Base-by-base conservation (phyloP, 2,113 vertebrate species). In the Cyprinus carpio region DNA sequence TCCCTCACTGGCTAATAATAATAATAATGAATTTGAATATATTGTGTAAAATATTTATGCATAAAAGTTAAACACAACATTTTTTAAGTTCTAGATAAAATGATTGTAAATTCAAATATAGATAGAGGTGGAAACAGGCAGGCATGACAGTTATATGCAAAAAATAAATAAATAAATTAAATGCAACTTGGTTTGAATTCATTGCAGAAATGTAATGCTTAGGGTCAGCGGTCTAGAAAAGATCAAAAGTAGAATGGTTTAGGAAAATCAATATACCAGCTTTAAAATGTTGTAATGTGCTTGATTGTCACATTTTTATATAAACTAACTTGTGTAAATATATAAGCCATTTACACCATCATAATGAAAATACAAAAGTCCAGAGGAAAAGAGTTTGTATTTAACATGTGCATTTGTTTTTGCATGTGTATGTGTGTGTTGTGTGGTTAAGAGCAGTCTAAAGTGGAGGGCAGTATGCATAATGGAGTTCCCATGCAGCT, bases 401-500 rank as follows among this genome's bases (percentile, higher is more conserved):
- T 67, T 27, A 65, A n/a, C 78, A 77, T 72, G 62, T 81, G 71
- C 49, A 9, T 79, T 65, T 34, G 79, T 75, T 58, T 54, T n/a
- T 75, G 81, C 16, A 40, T 37, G 43, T 84, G n/a, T 49, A 46
- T 40, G 69, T 75, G 64, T 58, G 20, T 87, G 84, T 86, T 84
- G 83, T 54, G 37, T 71, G 75, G 75, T 75, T 89, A 75, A 81
- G 77, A 75, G 86, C 51, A 79, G 84, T 81, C 81, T 90, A 90
- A 92, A 93, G 90, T 92, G 87, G 89, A 85, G 88, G 89, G 69
- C 62, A 75, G 88, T 84, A 88, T 85, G 87, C 90, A 93, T 93
- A 92, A 93, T 92, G 89, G 93, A 93, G 89, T 72, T 90, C 90
- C 90, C 89, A 85, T 89, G 92, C 91, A 90, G 85, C 85, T 87